Evolutionary conservation across 2,113 vertebrate species (phyloP).

Genomic region (Daphoenositta chrysoptera): DNA sequence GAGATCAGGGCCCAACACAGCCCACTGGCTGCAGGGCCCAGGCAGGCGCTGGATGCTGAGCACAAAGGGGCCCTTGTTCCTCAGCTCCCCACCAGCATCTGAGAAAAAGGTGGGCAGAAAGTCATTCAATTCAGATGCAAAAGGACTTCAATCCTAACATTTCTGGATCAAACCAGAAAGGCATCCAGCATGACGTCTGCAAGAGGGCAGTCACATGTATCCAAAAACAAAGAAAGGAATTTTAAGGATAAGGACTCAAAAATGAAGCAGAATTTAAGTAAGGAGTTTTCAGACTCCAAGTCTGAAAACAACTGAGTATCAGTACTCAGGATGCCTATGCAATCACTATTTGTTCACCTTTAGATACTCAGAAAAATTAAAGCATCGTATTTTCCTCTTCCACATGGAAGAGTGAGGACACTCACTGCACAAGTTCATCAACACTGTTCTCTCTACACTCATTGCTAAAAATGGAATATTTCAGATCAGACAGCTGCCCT

Average conservation of each 20-base stretch:
- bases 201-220: not conserved
- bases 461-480: not conserved
- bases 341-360: not conserved
- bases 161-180: not conserved
- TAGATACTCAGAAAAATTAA: not conserved
- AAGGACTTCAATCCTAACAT: not conserved
- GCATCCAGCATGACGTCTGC: not conserved
- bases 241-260: not conserved
- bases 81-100: not conserved
- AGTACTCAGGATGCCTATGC: not conserved
- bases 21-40: not conserved
- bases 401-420: not conserved
- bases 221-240: not conserved
- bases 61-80: not conserved
- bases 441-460: not conserved
- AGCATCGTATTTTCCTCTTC: not conserved
- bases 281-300: not conserved
- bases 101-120: slow-evolving; percentile 33
- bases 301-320: not conserved
- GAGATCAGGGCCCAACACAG: not conserved
- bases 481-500: not conserved
- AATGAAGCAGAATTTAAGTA: not conserved
- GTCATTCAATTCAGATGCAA: not conserved
- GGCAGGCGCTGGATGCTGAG: accelerated
- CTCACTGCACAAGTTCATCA: not conserved